Percentiles rank a stretch among this genome's conserved stretches.
Evolutionary conservation across 1,140 invertebrate genomes (phyloP).

Genomic region (Drosophila repleta): DNA sequence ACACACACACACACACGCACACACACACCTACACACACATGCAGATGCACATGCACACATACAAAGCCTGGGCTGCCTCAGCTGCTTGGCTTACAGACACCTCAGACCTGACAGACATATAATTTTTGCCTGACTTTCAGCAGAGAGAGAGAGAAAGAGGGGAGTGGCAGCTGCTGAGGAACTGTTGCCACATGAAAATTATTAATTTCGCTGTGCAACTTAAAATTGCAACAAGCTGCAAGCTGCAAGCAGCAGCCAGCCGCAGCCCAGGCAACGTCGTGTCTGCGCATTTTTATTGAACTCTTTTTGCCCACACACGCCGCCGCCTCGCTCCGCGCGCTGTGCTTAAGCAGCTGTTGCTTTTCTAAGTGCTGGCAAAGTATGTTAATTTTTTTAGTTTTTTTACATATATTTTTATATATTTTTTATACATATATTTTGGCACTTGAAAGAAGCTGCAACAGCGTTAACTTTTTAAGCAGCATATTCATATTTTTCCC

Average conservation of each 20-base stretch:
- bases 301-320: slow-evolving; percentile 20
- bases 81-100: slow-evolving; percentile 47
- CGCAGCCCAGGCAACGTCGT: slow-evolving; percentile 31
- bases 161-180: neutral
- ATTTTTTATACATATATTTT: slow-evolving; percentile 7
- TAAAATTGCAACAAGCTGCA: slow-evolving; percentile 72
- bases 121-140: slow-evolving; percentile 40
- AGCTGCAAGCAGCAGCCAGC: slow-evolving; percentile 34
- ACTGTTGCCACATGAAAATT: slow-evolving; percentile 64
- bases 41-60: slow-evolving; percentile 15
- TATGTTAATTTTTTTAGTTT: slow-evolving; percentile 53
- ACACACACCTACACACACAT: neutral
- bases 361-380: slow-evolving; percentile 50
- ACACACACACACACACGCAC: slow-evolving; percentile 9
- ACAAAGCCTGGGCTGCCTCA: neutral
- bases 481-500: slow-evolving; percentile 62
- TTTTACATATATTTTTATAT: neutral
- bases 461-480: slow-evolving; percentile 70
- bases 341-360: slow-evolving; percentile 56
- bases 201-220: slow-evolving; percentile 72
- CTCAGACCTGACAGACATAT: slow-evolving; percentile 48
- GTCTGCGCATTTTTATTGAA: slow-evolving; percentile 37
- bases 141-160: too few relatives aligned
- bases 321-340: neutral
- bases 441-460: slow-evolving; percentile 27